Evolutionary conservation across 2,888 invertebrate species (phyloP).

Genomic region (Taphrorychus bicolor): DNA sequence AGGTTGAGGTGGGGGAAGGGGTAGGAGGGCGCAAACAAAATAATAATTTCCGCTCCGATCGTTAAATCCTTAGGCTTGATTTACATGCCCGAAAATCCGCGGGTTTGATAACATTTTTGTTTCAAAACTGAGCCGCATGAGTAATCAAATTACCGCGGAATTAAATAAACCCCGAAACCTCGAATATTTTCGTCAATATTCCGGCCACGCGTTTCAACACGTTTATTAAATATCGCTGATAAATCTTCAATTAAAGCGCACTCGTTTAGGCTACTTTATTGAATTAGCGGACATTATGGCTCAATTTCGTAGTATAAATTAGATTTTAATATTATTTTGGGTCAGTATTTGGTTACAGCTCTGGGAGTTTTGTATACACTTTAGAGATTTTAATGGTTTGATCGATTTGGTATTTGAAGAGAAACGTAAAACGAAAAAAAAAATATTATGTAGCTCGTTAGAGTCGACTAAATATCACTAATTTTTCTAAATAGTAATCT

Average conservation of each 20-base stretch:
- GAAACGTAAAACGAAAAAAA: no score
- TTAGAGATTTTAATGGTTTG: no score
- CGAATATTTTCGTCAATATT: slow-evolving; percentile 31
- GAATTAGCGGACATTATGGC: background rate
- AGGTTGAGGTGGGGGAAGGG: no score
- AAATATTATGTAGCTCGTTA: no score
- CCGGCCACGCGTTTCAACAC: slow-evolving; percentile 16
- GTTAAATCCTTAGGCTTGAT: slow-evolving; percentile 21
- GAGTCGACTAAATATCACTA: no score
- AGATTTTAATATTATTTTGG: background rate
- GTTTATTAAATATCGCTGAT: slow-evolving; percentile 22
- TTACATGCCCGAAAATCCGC: slow-evolving; percentile 26
- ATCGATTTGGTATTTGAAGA: no score
- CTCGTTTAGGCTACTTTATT: slow-evolving; percentile 6
- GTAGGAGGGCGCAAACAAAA: background rate
- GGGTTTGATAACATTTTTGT: slow-evolving; percentile 24
- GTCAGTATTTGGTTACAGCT: background rate
- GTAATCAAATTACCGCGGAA: slow-evolving; percentile 29
- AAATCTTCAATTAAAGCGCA: slow-evolving; percentile 17
- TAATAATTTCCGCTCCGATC: background rate
- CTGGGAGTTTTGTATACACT: no score
- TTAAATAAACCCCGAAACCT: slow-evolving; percentile 22
- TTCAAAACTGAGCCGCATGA: slow-evolving; percentile 19
- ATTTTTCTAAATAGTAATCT: no score
- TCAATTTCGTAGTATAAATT: background rate